Conservation (phyloP, 2,888 invertebrate genomes). For the Patella pellucida region DNA sequence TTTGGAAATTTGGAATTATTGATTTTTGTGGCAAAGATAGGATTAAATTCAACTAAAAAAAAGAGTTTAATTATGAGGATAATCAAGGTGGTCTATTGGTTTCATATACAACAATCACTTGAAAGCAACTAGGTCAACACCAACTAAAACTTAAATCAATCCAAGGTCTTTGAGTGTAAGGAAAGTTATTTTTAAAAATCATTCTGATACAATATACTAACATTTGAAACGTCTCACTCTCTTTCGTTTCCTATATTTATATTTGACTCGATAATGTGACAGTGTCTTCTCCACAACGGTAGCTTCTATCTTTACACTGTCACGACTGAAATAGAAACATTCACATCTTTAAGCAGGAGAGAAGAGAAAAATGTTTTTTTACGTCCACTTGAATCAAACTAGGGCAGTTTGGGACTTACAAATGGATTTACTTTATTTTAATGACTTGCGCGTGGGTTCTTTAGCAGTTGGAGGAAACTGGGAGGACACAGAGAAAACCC, state of each 20-base stretch:
- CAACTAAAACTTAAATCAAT: not conserved
- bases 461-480: too few relatives aligned
- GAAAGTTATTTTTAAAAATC: not conserved
- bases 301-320: conserved; percentile 70
- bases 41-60: too few relatives aligned
- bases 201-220: conserved; percentile 32
- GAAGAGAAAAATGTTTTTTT: too few relatives aligned
- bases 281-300: conserved; percentile 73
- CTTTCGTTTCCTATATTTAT: conserved; percentile 46
- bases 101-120: conserved; percentile 33
- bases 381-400: too few relatives aligned
- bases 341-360: too few relatives aligned
- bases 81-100: conserved; percentile 13
- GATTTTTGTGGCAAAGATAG: too few relatives aligned
- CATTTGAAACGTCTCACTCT: conserved; percentile 43
- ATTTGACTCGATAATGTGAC: conserved; percentile 56
- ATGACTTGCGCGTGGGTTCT: too few relatives aligned
- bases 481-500: too few relatives aligned
- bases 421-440: too few relatives aligned
- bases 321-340: conserved; percentile 49
- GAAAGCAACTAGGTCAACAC: conserved; percentile 20
- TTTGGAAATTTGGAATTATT: too few relatives aligned
- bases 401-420: too few relatives aligned
- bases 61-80: too few relatives aligned
- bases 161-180: not conserved